Evolutionary conservation across 2,113 vertebrate genomes (phyloP).

Genomic region (Pampusana beccarii): DNA sequence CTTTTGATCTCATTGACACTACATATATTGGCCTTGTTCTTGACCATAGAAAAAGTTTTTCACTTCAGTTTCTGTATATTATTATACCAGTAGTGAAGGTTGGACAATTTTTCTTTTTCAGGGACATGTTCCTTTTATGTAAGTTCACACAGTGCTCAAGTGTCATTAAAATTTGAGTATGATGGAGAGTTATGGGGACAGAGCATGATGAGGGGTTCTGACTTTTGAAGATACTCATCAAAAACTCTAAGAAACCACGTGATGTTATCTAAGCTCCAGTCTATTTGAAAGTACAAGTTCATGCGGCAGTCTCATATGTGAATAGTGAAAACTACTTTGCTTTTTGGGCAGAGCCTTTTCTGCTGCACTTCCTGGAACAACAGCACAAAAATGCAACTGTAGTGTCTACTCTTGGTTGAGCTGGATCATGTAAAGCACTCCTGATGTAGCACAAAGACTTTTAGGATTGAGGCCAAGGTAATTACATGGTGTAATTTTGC

Average conservation of each 20-base stretch:
- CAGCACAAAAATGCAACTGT: accelerated
- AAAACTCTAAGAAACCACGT: neutral
- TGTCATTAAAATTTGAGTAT: neutral
- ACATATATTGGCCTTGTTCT: neutral
- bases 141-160: neutral
- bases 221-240: neutral
- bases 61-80: neutral
- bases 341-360: neutral
- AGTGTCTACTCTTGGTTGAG: neutral
- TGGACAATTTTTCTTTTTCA: neutral
- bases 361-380: neutral
- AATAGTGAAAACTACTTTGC: neutral
- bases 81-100: neutral
- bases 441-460: neutral
- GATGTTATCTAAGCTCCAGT: neutral
- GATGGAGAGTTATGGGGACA: neutral
- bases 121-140: neutral
- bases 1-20: neutral
- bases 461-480: neutral
- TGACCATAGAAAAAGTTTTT: neutral
- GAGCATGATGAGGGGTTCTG: neutral
- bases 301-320: neutral
- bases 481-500: neutral
- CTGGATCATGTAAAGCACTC: accelerated
- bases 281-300: neutral